A percentile compares a stretch with the other conserved stretches of the same genome.
phyloP scores from a whole-genome alignment of 64 coral and sea anemone genomes.

The Acropora tenuis region DNA sequence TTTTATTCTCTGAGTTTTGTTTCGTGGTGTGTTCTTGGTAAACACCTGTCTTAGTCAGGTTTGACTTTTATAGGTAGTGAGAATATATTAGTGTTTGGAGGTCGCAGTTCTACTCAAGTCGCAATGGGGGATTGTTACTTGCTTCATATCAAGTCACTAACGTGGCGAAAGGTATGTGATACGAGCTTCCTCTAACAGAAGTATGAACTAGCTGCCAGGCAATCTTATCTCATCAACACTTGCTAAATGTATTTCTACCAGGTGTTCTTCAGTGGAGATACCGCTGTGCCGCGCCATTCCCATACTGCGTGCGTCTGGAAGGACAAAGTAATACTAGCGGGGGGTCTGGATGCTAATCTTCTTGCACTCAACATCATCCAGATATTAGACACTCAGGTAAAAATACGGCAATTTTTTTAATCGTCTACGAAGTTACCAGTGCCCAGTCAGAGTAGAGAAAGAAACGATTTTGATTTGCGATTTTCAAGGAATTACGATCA shows the following conservation, averaged over 20 bases:
- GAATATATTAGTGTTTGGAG: conserved; percentile 78
- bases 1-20: neutral
- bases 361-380: conserved; percentile 55
- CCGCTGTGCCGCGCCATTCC: conserved; percentile 72
- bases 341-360: conserved; percentile 67
- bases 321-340: conserved; percentile 49
- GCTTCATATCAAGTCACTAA: conserved; percentile 58
- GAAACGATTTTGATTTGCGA: too few species aligned
- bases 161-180: conserved; percentile 69
- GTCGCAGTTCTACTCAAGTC: conserved; percentile 37
- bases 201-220: neutral
- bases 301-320: conserved; percentile 76
- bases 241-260: neutral
- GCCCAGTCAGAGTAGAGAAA: too few species aligned
- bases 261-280: conserved; percentile 35
- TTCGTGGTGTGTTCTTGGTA: neutral
- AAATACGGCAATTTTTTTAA: neutral
- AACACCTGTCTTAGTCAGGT: neutral
- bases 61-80: conserved; percentile 51
- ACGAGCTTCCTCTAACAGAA: neutral
- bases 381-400: conserved; percentile 63
- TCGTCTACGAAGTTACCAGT: too few species aligned
- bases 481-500: neutral
- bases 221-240: neutral
- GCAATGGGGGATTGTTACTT: conserved; percentile 81